Conservation (phyloP, 1,140 invertebrate species). For the Zophobas morio region DNA sequence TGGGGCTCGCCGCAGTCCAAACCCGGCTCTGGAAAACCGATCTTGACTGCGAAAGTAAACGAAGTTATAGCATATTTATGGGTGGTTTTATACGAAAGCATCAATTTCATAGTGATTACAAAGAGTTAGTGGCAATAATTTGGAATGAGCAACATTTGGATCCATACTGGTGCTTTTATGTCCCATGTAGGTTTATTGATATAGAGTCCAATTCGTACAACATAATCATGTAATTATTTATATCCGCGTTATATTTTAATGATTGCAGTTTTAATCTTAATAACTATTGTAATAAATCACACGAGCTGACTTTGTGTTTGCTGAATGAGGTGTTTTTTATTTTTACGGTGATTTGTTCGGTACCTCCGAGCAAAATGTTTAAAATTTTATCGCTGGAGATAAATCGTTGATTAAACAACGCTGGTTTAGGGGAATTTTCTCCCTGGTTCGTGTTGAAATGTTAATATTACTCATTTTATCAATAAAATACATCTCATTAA, state of each 20-base stretch:
- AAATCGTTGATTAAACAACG: slow-evolving; percentile 11
- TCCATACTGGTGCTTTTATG: background rate
- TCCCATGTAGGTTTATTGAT: slow-evolving; percentile 19
- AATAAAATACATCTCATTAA: no score
- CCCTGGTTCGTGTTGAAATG: background rate
- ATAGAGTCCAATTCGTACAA: background rate
- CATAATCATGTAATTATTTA: slow-evolving; percentile 19
- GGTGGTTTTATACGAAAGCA: background rate
- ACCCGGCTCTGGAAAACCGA: background rate
- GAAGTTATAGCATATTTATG: background rate
- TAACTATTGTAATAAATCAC: slow-evolving; percentile 36
- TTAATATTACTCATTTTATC: background rate
- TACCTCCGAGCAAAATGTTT: background rate
- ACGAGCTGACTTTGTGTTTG: slow-evolving; percentile 22
- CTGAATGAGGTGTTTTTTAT: slow-evolving; percentile 8
- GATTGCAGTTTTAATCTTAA: slow-evolving; percentile 35
- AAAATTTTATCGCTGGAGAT: slow-evolving; percentile 4
- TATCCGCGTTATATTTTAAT: slow-evolving; percentile 6
- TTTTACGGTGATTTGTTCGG: background rate
- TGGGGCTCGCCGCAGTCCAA: no score
- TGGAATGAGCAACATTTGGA: background rate
- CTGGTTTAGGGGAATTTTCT: background rate
- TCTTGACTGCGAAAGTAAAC: background rate
- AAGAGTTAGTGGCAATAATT: slow-evolving; percentile 8
- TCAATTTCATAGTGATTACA: background rate